These are phyloP conservation scores for Gnathonemus longibarbis DNA, from an alignment of 2,113 vertebrate genomes.

Conservation along the genomic window DNA sequence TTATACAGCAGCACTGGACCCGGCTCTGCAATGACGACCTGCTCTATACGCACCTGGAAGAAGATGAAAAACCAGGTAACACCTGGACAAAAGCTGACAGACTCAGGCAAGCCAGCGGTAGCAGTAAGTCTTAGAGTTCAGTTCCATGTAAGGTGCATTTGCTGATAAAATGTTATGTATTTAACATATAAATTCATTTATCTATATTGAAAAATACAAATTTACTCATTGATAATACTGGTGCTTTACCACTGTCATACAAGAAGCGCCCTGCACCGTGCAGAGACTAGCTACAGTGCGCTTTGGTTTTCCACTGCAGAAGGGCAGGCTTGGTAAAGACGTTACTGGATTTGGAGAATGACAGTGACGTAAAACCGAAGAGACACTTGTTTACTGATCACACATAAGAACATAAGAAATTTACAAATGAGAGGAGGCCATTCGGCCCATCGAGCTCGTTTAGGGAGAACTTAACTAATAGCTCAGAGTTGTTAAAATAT, in stretches of 20 bases:
- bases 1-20: slow-evolving; percentile 93
- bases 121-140: background rate
- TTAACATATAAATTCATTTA: background rate
- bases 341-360: background rate
- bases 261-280: background rate
- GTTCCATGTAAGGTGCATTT: background rate
- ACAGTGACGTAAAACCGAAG: background rate
- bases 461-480: too few relatives aligned
- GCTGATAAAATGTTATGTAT: background rate
- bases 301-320: background rate
- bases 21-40: slow-evolving; percentile 92
- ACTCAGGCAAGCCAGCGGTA: background rate
- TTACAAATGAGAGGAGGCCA: too few relatives aligned
- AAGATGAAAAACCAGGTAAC: background rate
- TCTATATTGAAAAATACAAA: background rate
- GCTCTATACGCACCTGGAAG: slow-evolving; percentile 88
- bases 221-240: background rate
- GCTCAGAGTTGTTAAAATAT: too few relatives aligned
- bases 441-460: too few relatives aligned
- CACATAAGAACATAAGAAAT: too few relatives aligned
- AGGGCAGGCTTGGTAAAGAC: background rate
- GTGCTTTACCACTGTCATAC: background rate
- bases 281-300: background rate
- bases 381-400: background rate
- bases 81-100: background rate